Percentiles rank a stretch among this genome's conserved stretches.
phyloP scores from a whole-genome alignment of 2,797 vertebrate species.

The Monodelphis domestica region DNA sequence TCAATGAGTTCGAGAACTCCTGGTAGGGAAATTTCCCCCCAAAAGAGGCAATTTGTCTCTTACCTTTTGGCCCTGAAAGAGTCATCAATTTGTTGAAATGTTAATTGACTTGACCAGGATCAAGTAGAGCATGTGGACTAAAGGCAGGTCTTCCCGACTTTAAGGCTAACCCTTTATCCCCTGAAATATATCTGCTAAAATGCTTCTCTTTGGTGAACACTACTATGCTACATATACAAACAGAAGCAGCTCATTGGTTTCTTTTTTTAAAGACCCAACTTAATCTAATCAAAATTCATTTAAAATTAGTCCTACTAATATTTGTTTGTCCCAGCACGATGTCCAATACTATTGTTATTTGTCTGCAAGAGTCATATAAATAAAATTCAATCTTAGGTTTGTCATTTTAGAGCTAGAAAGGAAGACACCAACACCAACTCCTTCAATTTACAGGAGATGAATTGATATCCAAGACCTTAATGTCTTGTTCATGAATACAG shows the following conservation, averaged over 20 bases:
- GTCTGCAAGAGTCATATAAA: not conserved
- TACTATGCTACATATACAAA: not conserved
- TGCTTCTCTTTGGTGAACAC: not conserved
- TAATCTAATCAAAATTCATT: not conserved
- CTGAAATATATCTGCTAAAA: not conserved
- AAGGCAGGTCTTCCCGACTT: not conserved
- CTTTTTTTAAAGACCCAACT: too few species aligned
- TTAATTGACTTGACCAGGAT: not conserved
- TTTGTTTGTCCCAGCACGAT: not conserved
- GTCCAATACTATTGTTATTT: not conserved
- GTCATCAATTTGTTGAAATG: not conserved
- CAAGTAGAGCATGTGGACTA: not conserved
- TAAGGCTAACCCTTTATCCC: not conserved
- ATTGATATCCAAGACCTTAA: not conserved
- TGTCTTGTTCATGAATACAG: not conserved
- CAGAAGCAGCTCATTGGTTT: not conserved
- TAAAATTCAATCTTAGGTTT: not conserved
- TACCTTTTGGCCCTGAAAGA: not conserved
- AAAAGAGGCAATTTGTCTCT: not conserved
- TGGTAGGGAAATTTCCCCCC: not conserved
- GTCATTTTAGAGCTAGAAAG: not conserved
- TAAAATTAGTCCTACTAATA: not conserved
- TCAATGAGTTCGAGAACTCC: not conserved
- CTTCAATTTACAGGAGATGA: not conserved
- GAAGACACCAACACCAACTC: not conserved